Percentiles rank a stretch among this genome's conserved stretches.
phyloP scores from a whole-genome alignment of 2,113 vertebrate species.

The Craseonycteris thonglongyai region DNA sequence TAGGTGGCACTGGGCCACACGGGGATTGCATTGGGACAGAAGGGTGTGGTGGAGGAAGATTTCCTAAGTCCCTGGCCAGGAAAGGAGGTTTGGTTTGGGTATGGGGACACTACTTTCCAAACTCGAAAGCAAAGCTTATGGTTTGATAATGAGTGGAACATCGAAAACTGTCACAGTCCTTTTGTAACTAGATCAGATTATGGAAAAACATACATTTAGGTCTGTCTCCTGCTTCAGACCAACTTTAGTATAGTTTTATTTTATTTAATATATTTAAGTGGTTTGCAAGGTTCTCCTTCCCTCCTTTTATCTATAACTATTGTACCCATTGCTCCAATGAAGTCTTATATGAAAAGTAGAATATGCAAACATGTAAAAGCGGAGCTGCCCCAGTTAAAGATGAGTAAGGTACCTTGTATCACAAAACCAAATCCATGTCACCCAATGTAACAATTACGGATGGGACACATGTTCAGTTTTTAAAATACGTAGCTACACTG shows the following conservation, averaged over 20 bases:
- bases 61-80: background rate
- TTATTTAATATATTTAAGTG: background rate
- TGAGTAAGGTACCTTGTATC: background rate
- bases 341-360: background rate
- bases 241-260: background rate
- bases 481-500: background rate
- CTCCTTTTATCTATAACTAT: background rate
- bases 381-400: background rate
- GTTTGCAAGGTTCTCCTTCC: background rate
- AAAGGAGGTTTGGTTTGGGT: background rate
- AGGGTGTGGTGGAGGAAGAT: rapidly evolving
- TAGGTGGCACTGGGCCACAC: background rate
- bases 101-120: background rate
- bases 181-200: background rate
- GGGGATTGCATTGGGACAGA: background rate
- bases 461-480: background rate
- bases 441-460: background rate
- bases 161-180: background rate
- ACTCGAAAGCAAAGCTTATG: background rate
- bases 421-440: background rate
- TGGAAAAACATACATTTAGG: background rate
- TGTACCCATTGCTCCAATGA: background rate
- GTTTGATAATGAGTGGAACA: background rate
- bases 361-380: background rate
- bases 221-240: background rate